These are phyloP conservation scores for Nettapus auritus DNA, from an alignment of 2,113 vertebrate genomes.

Conservation along the genomic window DNA sequence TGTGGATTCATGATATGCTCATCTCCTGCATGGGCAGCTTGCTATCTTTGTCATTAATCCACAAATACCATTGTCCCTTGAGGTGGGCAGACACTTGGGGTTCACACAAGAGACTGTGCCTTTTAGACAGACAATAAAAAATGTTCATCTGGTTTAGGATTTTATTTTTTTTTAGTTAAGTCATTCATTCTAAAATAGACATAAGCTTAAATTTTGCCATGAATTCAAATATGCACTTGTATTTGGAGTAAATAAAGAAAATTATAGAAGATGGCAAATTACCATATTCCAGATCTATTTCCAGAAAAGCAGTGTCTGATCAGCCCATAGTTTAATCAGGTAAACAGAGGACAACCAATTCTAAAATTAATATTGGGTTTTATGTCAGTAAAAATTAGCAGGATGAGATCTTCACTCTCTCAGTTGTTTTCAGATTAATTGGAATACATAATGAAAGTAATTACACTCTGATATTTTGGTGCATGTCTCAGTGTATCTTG, in stretches of 20 bases:
- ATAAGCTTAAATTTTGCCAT: neutral
- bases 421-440: slow-evolving; percentile 61
- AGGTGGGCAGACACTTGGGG: neutral
- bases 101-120: neutral
- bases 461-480: slow-evolving; percentile 43
- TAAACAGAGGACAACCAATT: slow-evolving; percentile 51
- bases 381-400: slow-evolving; percentile 48
- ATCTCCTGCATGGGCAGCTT: neutral
- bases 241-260: slow-evolving; percentile 38
- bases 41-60: neutral
- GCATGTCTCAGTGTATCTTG: slow-evolving; percentile 26
- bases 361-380: slow-evolving; percentile 42
- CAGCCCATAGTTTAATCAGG: slow-evolving; percentile 40
- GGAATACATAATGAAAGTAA: slow-evolving; percentile 54
- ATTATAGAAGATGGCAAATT: slow-evolving; percentile 4
- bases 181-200: neutral
- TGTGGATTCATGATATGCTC: neutral
- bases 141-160: neutral
- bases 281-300: slow-evolving; percentile 12
- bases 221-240: neutral
- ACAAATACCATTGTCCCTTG: neutral
- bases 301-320: slow-evolving; percentile 37
- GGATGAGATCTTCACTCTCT: neutral
- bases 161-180: neutral
- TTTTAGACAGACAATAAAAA: neutral